A percentile compares a stretch with the other conserved stretches of the same genome.
phyloP scores from a whole-genome alignment of 1,140 invertebrate genomes.

The Heliconius hermathena region DNA sequence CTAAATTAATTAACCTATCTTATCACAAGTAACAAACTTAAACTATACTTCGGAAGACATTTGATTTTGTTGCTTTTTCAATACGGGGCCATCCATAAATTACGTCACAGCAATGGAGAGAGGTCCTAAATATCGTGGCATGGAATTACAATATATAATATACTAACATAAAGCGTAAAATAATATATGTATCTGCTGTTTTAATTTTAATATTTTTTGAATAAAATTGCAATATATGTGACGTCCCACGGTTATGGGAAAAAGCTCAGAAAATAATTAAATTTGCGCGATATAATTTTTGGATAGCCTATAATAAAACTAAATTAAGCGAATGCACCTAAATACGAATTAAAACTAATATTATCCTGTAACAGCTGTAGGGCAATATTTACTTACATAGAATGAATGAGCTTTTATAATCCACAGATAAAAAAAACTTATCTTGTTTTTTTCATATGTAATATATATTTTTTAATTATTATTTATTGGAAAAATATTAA shows the following conservation, averaged over 20 bases:
- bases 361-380: constrained; percentile 42
- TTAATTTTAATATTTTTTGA: too few relatives aligned
- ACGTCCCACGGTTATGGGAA: too few relatives aligned
- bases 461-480: neutral
- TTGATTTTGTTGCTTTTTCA: constrained; percentile 38
- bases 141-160: too few relatives aligned
- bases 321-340: neutral
- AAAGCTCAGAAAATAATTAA: too few relatives aligned
- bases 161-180: too few relatives aligned
- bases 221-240: too few relatives aligned
- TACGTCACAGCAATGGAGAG: too few relatives aligned
- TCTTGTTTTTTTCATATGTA: neutral
- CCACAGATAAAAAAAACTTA: neutral
- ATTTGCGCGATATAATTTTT: too few relatives aligned
- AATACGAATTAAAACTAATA: constrained; percentile 5
- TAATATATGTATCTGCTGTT: too few relatives aligned
- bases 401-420: neutral
- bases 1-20: constrained; percentile 20
- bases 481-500: neutral
- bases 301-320: too few relatives aligned
- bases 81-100: too few relatives aligned
- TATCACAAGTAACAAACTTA: constrained; percentile 31
- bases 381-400: constrained; percentile 17
- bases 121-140: too few relatives aligned
- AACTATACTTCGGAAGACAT: constrained; percentile 32